Base-by-base conservation (phyloP, 2,113 vertebrate species). In the Leptobrachium leishanense region DNA sequence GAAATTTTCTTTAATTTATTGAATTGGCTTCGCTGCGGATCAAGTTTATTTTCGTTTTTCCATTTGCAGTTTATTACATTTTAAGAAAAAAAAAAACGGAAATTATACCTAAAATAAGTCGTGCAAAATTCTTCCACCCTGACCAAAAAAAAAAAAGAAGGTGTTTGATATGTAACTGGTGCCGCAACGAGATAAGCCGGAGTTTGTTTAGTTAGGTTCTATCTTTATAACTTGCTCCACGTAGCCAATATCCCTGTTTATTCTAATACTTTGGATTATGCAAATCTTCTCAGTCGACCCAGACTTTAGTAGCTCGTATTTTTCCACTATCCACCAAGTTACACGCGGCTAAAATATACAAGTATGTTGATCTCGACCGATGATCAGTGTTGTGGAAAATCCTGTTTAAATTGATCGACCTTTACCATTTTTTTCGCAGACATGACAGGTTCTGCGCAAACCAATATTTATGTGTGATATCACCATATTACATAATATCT, bases 181-280 rank as follows among this genome's bases (percentile, higher is more conserved):
- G 6, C 41, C 5, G 2, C 41, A 3, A 39, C 2, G 41, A 68
- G 65, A 68, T 68, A 68, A 68, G 41, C 39, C 42, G 6, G 2
- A 43, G 11, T 64, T 68, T 42, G 65, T 20, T 68, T 42, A 43
- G 65, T 42, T 68, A 68, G 7, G 9, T 68, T 68, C 39, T 68
- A 68, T 68, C 65, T 68, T 68, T 43, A 42, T 20, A 68, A 68
- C 65, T 42, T 68, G 65, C 31, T 68, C 41, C 40, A 41, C 65
- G 43, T 43, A 9, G 2, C 39, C 39, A 13, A 68, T 13, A 68
- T 43, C 40, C 41, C 12, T 68, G 65, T 68, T 68, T 68, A 43
- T 68, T 68, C 12, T 68, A 68, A 41, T 68, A 68, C 65, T 42
- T 42, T 68, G 65, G 41, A 68, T 68, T 68, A 68, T 68, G 65